Percentiles rank a stretch among this genome's conserved stretches.
phyloP scores from a whole-genome alignment of 2,797 vertebrate genomes.

The Sebastes ruberrimus region DNA sequence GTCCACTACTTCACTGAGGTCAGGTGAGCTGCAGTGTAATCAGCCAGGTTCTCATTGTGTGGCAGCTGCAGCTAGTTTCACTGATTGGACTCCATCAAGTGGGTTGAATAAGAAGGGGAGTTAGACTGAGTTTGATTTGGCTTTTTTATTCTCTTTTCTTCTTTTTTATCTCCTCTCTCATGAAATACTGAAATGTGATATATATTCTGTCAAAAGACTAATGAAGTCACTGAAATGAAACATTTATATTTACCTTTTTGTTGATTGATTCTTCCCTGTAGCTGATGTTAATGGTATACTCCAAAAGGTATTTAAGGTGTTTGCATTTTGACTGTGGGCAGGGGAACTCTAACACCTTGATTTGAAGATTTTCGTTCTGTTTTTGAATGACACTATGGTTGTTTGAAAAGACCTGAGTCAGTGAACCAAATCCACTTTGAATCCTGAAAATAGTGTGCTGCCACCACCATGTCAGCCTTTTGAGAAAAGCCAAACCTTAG shows the following conservation, averaged over 20 bases:
- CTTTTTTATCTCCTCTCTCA: not conserved
- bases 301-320: not conserved
- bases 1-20: not conserved
- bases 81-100: not conserved
- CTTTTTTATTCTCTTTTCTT: not conserved
- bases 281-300: not conserved
- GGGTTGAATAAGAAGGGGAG: not conserved
- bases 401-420: not conserved
- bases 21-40: slow-evolving; percentile 9
- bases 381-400: not conserved
- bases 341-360: not conserved
- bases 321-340: not conserved
- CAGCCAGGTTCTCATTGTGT: not conserved
- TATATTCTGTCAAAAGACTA: not conserved
- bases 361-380: rapidly evolving
- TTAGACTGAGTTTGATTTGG: not conserved
- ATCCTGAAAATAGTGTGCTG: no score
- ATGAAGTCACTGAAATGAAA: not conserved
- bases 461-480: not conserved
- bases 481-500: not conserved
- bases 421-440: not conserved
- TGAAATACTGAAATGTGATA: not conserved
- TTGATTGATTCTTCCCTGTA: not conserved
- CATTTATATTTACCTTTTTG: not conserved
- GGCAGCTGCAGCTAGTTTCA: not conserved